phyloP scores from a whole-genome alignment of 2,113 vertebrate genomes.

The Thermophis baileyi region DNA sequence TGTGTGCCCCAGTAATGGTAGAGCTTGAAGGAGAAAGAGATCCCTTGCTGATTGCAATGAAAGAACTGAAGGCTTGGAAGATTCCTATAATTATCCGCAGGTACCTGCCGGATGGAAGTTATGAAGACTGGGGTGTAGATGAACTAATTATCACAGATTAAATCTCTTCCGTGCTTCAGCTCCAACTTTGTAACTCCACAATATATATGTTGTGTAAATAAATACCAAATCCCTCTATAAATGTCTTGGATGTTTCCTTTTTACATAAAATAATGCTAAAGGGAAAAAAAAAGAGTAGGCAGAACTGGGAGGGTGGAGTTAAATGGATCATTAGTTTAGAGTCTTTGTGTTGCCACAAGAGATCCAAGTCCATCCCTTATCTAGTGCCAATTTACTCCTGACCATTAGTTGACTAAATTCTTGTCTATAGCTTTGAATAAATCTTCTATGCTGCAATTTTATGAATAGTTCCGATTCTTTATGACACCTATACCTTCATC shows the following conservation, averaged over 20 bases:
- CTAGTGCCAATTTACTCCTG: too few species aligned
- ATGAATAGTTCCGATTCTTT: too few species aligned
- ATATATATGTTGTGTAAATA: conserved; percentile 61
- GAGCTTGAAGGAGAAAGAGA: conserved; percentile 98
- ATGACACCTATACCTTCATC: too few species aligned
- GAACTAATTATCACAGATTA: conserved; percentile 96
- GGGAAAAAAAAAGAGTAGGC: too few species aligned
- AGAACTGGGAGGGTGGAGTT: too few species aligned
- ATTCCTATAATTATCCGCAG: conserved; percentile 98
- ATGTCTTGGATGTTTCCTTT: background rate
- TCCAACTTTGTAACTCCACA: conserved; percentile 22
- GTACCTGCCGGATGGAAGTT: conserved; percentile 94
- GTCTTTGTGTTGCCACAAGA: too few species aligned
- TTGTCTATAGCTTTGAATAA: too few species aligned
- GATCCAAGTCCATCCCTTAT: too few species aligned
- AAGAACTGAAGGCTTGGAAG: conserved; percentile 96
- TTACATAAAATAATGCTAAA: background rate
- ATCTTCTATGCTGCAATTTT: too few species aligned
- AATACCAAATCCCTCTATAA: conserved; percentile 55
- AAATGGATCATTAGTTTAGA: too few species aligned
- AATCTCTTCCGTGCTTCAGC: conserved; percentile 17
- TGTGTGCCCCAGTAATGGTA: conserved; percentile 99
- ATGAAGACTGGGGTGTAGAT: conserved; percentile 98
- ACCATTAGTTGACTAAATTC: too few species aligned
- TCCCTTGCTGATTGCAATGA: conserved; percentile 97